A percentile compares a stretch with the other conserved stretches of the same genome.
Evolutionary conservation across 2,888 invertebrate species (phyloP).

Genomic region (Aspidiotus rigidus): DNA sequence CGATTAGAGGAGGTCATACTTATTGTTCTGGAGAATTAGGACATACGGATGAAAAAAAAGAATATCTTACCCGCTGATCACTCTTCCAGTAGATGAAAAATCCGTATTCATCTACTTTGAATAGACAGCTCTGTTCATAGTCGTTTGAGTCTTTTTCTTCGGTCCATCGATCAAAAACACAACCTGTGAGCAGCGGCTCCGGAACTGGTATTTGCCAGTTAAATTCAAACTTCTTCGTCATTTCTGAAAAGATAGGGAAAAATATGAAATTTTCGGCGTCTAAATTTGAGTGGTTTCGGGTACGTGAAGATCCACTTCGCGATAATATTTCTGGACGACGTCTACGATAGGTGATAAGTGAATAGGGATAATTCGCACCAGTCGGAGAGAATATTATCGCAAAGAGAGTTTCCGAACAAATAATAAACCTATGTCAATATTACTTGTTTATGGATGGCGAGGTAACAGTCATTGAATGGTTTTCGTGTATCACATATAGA

Average conservation of each 20-base stretch:
- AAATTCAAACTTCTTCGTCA: conserved; percentile 99
- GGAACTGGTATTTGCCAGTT: conserved; percentile 96
- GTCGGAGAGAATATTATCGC: no score
- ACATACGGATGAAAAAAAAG: conserved; percentile 3
- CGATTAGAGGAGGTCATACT: no score
- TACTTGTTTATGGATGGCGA: no score
- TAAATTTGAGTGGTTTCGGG: no score
- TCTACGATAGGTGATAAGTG: no score
- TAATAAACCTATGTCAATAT: no score
- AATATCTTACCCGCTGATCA: conserved; percentile 67
- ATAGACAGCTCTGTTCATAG: conserved; percentile 73
- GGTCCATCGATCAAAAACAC: conserved; percentile 92
- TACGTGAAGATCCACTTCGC: no score
- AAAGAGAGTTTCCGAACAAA: no score
- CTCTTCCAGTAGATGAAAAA: conserved; percentile 99
- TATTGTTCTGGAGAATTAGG: background rate
- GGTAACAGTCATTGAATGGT: no score
- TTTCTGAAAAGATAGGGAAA: conserved; percentile 42
- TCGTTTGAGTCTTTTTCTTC: conserved; percentile 93
- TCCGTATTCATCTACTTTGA: conserved; percentile 93
- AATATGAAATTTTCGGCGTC: background rate
- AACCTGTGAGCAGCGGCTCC: conserved; percentile 71
- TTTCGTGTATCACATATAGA: no score
- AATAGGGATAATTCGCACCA: no score
- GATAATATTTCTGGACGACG: no score